Conservation (phyloP, 2,888 invertebrate genomes). For the Leucozona laternaria region DNA sequence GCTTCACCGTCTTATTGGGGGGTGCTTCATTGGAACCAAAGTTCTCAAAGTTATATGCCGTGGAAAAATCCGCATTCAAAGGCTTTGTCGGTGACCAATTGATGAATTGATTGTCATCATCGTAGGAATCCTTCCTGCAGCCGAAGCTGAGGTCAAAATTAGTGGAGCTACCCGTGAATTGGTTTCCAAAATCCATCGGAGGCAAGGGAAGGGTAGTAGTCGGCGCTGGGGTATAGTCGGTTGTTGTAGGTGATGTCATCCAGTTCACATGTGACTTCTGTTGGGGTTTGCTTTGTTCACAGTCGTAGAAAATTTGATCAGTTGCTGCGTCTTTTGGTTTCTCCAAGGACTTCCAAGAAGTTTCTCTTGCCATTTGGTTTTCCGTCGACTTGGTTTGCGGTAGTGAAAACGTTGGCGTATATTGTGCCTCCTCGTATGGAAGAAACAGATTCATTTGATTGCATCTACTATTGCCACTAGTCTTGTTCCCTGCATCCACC, state of each 20-base stretch:
- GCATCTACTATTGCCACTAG: slow-evolving; percentile 16
- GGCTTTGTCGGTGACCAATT: slow-evolving; percentile 72
- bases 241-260: slow-evolving; percentile 85
- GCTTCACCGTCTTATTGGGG: slow-evolving; percentile 79
- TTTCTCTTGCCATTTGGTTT: slow-evolving; percentile 4
- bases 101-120: slow-evolving; percentile 70
- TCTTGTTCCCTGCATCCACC: slow-evolving; percentile 38
- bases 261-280: slow-evolving; percentile 76
- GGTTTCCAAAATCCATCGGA: slow-evolving; percentile 62
- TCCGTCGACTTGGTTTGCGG: slow-evolving; percentile 69
- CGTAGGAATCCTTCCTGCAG: slow-evolving; percentile 63
- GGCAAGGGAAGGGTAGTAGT: slow-evolving; percentile 23
- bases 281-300: slow-evolving; percentile 65
- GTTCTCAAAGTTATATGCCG: slow-evolving; percentile 66
- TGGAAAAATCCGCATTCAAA: slow-evolving; percentile 51
- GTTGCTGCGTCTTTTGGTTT: slow-evolving; percentile 34
- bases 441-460: slow-evolving; percentile 63
- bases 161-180: slow-evolving; percentile 18
- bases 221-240: slow-evolving; percentile 31
- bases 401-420: slow-evolving; percentile 74
- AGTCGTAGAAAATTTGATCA: slow-evolving; percentile 69
- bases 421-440: slow-evolving; percentile 62
- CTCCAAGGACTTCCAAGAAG: slow-evolving; percentile 43
- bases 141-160: slow-evolving; percentile 51
- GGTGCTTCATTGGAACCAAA: slow-evolving; percentile 65